Evolutionary conservation across 2,888 invertebrate genomes (phyloP).

Genomic region (Drosophila incognita): DNA sequence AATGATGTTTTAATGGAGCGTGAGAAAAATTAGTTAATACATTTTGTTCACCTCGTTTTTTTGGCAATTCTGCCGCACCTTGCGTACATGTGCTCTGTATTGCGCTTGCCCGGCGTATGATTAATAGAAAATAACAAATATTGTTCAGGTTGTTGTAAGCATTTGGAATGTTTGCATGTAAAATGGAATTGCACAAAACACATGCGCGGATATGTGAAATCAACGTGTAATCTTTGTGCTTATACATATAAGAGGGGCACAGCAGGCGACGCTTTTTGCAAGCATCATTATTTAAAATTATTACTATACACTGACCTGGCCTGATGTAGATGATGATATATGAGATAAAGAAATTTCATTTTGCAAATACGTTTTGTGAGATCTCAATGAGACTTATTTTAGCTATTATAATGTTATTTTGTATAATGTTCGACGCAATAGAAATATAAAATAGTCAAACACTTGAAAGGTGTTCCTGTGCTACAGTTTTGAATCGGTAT

Average conservation of each 20-base stretch:
- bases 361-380: neutral
- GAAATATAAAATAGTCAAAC: neutral
- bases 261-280: conserved; percentile 12
- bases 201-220: conserved; percentile 20
- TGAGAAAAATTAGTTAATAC: conserved; percentile 58
- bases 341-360: neutral
- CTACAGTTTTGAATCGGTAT: neutral
- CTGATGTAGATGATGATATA: neutral
- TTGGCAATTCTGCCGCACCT: conserved; percentile 59
- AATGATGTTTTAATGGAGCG: conserved; percentile 77
- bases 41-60: conserved; percentile 11
- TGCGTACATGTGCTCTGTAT: conserved; percentile 36
- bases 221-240: conserved; percentile 1
- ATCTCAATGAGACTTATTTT: neutral
- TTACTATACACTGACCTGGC: neutral
- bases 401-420: neutral
- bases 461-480: neutral
- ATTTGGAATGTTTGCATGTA: conserved; percentile 16
- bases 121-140: conserved; percentile 58
- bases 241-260: neutral
- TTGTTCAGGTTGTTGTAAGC: conserved; percentile 32
- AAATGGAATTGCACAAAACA: conserved; percentile 24
- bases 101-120: conserved; percentile 56
- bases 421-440: neutral
- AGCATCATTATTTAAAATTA: conserved; percentile 1